Evolutionary conservation across 2,888 invertebrate genomes (phyloP).

Genomic region (Agrochola circellaris): DNA sequence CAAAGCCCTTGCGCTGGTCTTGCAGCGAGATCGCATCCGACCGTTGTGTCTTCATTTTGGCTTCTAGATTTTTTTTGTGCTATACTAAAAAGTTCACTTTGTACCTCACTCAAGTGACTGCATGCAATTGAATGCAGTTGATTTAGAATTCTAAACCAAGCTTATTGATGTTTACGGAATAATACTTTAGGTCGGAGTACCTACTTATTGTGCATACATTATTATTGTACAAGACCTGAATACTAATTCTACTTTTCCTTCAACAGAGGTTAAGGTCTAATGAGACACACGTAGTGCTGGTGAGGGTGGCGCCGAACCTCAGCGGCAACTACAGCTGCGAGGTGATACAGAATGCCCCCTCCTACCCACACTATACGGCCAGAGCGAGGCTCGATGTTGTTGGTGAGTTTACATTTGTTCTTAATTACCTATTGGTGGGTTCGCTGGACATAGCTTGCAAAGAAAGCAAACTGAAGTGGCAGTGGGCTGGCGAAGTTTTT

Average conservation of each 20-base stretch:
- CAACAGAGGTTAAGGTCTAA: conserved; percentile 86
- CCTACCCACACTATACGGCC: conserved; percentile 85
- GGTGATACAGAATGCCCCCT: conserved; percentile 88
- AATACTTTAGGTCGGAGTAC: background rate
- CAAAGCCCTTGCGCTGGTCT: background rate
- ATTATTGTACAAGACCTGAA: background rate
- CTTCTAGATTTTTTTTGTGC: background rate
- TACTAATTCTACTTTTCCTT: conserved; percentile 36
- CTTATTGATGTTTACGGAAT: background rate
- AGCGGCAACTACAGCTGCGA: conserved; percentile 89
- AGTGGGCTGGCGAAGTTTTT: background rate
- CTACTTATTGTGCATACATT: background rate
- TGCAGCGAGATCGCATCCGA: background rate
- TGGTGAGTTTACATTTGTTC: conserved; percentile 75
- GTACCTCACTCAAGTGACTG: background rate
- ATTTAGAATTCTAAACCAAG: background rate
- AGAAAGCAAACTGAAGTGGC: background rate
- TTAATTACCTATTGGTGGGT: background rate
- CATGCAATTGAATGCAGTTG: background rate
- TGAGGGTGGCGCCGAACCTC: conserved; percentile 79
- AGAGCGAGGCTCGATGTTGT: conserved; percentile 86
- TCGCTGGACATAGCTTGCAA: background rate
- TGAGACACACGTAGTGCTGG: conserved; percentile 85
- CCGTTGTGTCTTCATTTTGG: background rate
- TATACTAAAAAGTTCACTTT: background rate